Percentiles rank a stretch among this genome's conserved stretches.
Conservation (phyloP, 2,888 invertebrate species). For the Euplexia lucipara region DNA sequence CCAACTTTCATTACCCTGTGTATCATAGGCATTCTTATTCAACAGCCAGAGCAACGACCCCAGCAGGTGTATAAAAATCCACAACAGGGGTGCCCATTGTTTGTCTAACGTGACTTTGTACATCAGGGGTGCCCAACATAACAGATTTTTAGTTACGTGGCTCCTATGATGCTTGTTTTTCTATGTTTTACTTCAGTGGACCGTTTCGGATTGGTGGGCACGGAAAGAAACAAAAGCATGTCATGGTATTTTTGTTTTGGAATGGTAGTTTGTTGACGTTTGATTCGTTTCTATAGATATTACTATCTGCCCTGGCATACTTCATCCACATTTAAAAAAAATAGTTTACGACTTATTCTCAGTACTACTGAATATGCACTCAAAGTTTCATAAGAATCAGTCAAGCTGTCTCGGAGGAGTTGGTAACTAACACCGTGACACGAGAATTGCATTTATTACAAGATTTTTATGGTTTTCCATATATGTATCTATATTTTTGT, state of each 20-base stretch:
- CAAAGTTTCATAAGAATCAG: too few relatives aligned
- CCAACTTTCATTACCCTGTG: constrained; percentile 35
- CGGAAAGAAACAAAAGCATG: constrained; percentile 27
- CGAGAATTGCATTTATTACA: too few relatives aligned
- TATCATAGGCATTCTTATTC: constrained; percentile 60
- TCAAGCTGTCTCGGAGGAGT: too few relatives aligned
- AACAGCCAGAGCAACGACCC: constrained; percentile 60
- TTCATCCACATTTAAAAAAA: too few relatives aligned
- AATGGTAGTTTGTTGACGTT: background rate
- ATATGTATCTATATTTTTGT: too few relatives aligned
- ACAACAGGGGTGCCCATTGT: constrained; percentile 60
- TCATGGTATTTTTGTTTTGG: constrained; percentile 7
- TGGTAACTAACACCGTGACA: too few relatives aligned
- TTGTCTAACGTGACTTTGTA: constrained; percentile 58
- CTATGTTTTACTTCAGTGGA: constrained; percentile 28
- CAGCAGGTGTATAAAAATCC: constrained; percentile 66
- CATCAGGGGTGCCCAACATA: constrained; percentile 45
- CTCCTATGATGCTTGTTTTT: constrained; percentile 28
- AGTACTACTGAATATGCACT: too few relatives aligned
- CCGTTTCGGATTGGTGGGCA: constrained; percentile 9
- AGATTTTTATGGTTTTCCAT: too few relatives aligned
- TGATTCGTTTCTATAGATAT: background rate
- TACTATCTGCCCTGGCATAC: too few relatives aligned
- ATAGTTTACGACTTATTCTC: too few relatives aligned
- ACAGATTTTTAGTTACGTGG: constrained; percentile 48